Percentiles rank a stretch among this genome's conserved stretches.
Evolutionary conservation across 2,888 invertebrate species (phyloP).

Genomic region (Xestia rhomboidea): DNA sequence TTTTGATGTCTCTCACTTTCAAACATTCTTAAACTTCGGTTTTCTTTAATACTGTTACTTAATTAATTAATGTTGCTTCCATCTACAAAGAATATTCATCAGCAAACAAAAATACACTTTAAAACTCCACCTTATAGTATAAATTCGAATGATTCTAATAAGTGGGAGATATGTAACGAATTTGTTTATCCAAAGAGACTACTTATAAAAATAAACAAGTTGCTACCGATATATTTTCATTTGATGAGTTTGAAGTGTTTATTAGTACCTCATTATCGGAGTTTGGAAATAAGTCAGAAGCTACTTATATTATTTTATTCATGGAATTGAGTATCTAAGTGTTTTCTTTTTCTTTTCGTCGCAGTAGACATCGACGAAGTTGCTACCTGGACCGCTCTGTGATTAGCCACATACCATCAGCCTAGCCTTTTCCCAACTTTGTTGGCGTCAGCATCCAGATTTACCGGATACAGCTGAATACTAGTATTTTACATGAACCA

Average conservation of each 20-base stretch:
- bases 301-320: neutral
- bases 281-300: conserved; percentile 14
- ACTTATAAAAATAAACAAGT: conserved; percentile 61
- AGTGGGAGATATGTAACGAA: conserved; percentile 31
- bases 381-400: too few relatives aligned
- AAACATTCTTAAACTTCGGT: conserved; percentile 70
- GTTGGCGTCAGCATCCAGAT: too few relatives aligned
- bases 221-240: conserved; percentile 42
- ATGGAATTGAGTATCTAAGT: neutral
- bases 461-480: too few relatives aligned
- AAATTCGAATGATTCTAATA: conserved; percentile 12
- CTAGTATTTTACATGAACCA: too few relatives aligned
- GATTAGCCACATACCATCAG: too few relatives aligned
- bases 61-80: conserved; percentile 71
- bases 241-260: conserved; percentile 43
- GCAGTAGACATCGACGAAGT: too few relatives aligned
- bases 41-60: conserved; percentile 70
- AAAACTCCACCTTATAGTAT: neutral
- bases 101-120: conserved; percentile 10
- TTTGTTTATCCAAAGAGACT: conserved; percentile 45
- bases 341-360: neutral
- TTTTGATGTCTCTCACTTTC: conserved; percentile 66
- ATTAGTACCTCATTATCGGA: conserved; percentile 39
- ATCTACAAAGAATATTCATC: conserved; percentile 20
- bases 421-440: too few relatives aligned